phyloP scores from a whole-genome alignment of 2,888 invertebrate species.

The Tetragonula carbonaria region DNA sequence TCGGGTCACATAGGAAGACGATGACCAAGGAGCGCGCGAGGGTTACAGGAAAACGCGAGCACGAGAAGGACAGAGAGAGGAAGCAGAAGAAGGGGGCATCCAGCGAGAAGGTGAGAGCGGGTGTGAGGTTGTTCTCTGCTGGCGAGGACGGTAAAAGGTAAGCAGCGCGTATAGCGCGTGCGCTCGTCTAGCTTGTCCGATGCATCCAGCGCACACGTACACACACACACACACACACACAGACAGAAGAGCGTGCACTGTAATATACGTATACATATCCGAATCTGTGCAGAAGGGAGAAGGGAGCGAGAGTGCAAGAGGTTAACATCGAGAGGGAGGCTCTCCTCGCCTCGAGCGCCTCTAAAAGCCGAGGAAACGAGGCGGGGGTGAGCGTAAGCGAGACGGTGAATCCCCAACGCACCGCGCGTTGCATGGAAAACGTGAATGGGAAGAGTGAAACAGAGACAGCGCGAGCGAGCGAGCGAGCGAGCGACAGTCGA shows the following conservation, averaged over 20 bases:
- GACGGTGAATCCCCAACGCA: slow-evolving; percentile 6
- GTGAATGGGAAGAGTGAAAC: slow-evolving; percentile 53
- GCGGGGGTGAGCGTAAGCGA: slow-evolving; percentile 16
- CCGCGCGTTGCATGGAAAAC: slow-evolving; percentile 39
- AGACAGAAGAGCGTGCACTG: too few species aligned
- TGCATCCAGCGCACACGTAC: slow-evolving; percentile 38
- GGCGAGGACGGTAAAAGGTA: slow-evolving; percentile 55
- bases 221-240: background rate
- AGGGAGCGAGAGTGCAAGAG: slow-evolving; percentile 20
- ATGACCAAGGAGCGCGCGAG: slow-evolving; percentile 45
- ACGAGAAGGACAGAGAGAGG: slow-evolving; percentile 62
- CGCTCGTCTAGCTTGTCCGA: slow-evolving; percentile 31
- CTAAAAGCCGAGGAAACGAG: slow-evolving; percentile 16
- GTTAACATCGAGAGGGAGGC: slow-evolving; percentile 48
- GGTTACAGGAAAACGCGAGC: slow-evolving; percentile 19
- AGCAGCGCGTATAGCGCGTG: slow-evolving; percentile 57
- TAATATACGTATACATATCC: too few species aligned
- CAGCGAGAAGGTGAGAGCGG: slow-evolving; percentile 36
- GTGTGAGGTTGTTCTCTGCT: slow-evolving; percentile 23
- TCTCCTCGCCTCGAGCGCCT: too few species aligned
- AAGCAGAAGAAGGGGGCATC: slow-evolving; percentile 51
- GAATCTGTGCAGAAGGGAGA: background rate
- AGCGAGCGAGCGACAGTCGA: slow-evolving; percentile 25
- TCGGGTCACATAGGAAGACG: slow-evolving; percentile 55
- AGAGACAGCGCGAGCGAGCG: slow-evolving; percentile 15